phyloP scores from a whole-genome alignment of 2,797 vertebrate species.

The Pipistrellus nathusii region DNA sequence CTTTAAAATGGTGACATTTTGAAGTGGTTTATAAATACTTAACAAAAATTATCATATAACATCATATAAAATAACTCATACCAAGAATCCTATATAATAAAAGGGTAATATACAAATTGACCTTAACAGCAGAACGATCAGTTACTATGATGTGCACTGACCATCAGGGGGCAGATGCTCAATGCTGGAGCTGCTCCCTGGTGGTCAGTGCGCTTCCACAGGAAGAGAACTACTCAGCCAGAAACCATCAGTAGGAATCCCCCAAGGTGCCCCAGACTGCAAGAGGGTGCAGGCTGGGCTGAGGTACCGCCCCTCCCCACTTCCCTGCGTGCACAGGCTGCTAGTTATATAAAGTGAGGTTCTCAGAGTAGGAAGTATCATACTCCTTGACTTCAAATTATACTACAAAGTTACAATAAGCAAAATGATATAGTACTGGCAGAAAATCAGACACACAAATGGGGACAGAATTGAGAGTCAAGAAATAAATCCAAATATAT shows the following conservation, averaged over 20 bases:
- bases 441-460: neutral
- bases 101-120: no score
- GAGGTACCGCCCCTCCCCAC: no score
- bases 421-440: neutral
- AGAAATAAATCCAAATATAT: neutral
- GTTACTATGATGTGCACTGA: no score
- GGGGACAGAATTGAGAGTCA: neutral
- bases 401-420: neutral
- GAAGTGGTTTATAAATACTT: conserved; percentile 56
- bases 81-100: neutral
- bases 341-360: conserved; percentile 6
- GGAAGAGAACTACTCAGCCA: no score
- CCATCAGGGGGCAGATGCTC: no score
- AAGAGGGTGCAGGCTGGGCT: no score
- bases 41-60: conserved; percentile 52
- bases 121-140: no score
- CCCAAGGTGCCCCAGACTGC: no score
- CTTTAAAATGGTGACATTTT: conserved; percentile 40
- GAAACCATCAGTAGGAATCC: no score
- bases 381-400: neutral
- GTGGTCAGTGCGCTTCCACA: no score
- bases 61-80: conserved; percentile 50
- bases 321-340: no score
- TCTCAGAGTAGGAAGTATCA: neutral
- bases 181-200: no score